These are phyloP conservation scores for Drosophila pallidifrons DNA, from an alignment of 1,140 invertebrate species.

Conservation along the genomic window DNA sequence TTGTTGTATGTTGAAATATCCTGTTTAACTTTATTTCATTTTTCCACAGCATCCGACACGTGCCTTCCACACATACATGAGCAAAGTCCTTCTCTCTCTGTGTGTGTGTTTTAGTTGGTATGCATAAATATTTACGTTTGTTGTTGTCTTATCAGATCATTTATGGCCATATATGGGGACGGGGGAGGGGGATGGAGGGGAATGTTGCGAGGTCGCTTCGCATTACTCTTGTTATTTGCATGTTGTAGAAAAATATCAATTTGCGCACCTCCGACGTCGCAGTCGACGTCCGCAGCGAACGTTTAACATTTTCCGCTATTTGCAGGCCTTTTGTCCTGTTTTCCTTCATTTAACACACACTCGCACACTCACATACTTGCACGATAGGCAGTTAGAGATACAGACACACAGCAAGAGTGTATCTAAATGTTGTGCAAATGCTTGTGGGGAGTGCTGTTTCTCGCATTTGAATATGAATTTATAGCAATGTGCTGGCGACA, in stretches of 20 bases:
- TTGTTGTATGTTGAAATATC: slow-evolving; percentile 77
- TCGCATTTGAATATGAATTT: slow-evolving; percentile 79
- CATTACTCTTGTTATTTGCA: slow-evolving; percentile 81
- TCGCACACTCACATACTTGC: slow-evolving; percentile 12
- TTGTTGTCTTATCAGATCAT: slow-evolving; percentile 83
- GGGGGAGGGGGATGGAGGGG: neutral
- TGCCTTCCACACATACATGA: slow-evolving; percentile 46
- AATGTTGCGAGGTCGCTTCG: slow-evolving; percentile 37
- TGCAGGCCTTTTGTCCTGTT: slow-evolving; percentile 72
- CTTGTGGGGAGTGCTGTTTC: slow-evolving; percentile 26
- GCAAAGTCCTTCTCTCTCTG: slow-evolving; percentile 6
- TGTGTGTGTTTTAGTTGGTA: slow-evolving; percentile 72
- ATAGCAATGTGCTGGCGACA: slow-evolving; percentile 71
- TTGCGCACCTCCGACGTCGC: slow-evolving; percentile 71
- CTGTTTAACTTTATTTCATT: slow-evolving; percentile 83
- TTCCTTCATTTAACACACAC: slow-evolving; percentile 69
- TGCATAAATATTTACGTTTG: slow-evolving; percentile 83
- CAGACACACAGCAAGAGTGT: slow-evolving; percentile 31
- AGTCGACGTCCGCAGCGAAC: slow-evolving; percentile 41
- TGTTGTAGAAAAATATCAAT: slow-evolving; percentile 83
- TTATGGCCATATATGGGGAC: slow-evolving; percentile 51
- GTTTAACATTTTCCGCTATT: slow-evolving; percentile 83
- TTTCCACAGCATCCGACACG: slow-evolving; percentile 81
- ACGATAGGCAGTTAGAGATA: slow-evolving; percentile 40
- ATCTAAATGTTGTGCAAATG: slow-evolving; percentile 80